Conservation (phyloP, 2,797 vertebrate species). For the Fundulus diaphanus region DNA sequence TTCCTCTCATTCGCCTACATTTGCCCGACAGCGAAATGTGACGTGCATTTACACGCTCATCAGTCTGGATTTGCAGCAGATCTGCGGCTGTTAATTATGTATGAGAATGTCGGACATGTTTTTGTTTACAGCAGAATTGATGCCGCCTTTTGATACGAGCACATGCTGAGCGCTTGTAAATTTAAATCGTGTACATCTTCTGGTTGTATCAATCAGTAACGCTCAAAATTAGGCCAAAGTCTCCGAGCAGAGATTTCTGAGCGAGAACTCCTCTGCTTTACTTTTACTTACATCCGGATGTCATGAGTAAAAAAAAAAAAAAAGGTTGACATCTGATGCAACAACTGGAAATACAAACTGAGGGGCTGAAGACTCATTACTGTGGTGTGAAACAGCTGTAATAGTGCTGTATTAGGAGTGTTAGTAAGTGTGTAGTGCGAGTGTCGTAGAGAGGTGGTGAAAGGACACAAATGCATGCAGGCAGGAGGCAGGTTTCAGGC, state of each 20-base stretch:
- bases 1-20: slow-evolving; percentile 1
- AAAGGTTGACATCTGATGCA: slow-evolving; percentile 52
- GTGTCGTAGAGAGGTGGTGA: background rate
- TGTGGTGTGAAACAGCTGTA: slow-evolving; percentile 22
- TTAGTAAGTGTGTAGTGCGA: background rate
- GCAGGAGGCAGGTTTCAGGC: background rate
- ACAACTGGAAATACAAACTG: slow-evolving; percentile 33
- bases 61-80: slow-evolving; percentile 9
- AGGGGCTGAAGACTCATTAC: slow-evolving; percentile 24
- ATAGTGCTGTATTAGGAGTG: slow-evolving; percentile 11
- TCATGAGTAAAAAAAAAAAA: slow-evolving; percentile 30
- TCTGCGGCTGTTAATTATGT: slow-evolving; percentile 20
- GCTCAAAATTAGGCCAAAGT: background rate
- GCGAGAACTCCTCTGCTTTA: slow-evolving; percentile 13
- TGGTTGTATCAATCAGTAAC: background rate
- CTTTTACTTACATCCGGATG: slow-evolving; percentile 19
- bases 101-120: slow-evolving; percentile 6
- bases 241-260: slow-evolving; percentile 6
- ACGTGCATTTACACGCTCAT: background rate
- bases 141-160: slow-evolving; percentile 7
- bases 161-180: slow-evolving; percentile 1
- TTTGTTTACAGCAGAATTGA: slow-evolving; percentile 11
- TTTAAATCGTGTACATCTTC: background rate
- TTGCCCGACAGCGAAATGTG: slow-evolving; percentile 3
- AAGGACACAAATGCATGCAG: background rate